Conservation (phyloP, 1,140 invertebrate species). For the Ips nitidus region DNA sequence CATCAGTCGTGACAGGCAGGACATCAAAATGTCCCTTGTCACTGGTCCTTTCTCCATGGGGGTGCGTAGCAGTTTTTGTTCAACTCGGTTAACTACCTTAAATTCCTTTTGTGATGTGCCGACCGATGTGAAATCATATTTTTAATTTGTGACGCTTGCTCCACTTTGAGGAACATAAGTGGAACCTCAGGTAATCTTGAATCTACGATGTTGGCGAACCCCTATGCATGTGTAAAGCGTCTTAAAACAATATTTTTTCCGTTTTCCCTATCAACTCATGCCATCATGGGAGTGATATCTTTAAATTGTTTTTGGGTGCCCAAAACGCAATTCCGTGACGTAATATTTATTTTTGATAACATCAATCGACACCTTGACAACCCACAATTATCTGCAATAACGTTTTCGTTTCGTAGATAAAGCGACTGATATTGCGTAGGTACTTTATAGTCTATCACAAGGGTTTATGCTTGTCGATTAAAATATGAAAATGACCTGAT, state of each 20-base stretch:
- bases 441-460: conserved; percentile 33
- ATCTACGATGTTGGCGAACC: no score
- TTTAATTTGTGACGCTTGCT: conserved; percentile 33
- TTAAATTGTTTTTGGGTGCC: conserved; percentile 49
- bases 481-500: conserved; percentile 37
- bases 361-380: conserved; percentile 55
- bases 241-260: conserved; percentile 51
- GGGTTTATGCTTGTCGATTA: conserved; percentile 29
- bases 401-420: conserved; percentile 50
- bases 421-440: conserved; percentile 39
- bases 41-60: conserved; percentile 25
- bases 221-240: conserved; percentile 49
- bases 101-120: conserved; percentile 26
- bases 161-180: conserved; percentile 14
- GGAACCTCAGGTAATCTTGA: conserved; percentile 7
- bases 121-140: conserved; percentile 33
- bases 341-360: conserved; percentile 54
- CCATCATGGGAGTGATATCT: conserved; percentile 50
- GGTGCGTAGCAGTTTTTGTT: conserved; percentile 28
- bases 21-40: conserved; percentile 36
- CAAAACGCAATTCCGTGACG: conserved; percentile 45
- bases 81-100: conserved; percentile 26
- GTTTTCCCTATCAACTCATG: conserved; percentile 49
- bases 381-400: conserved; percentile 51
- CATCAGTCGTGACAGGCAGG: conserved; percentile 20